Conservation (phyloP, 2,113 vertebrate genomes). For the Crypturellus undulatus region DNA sequence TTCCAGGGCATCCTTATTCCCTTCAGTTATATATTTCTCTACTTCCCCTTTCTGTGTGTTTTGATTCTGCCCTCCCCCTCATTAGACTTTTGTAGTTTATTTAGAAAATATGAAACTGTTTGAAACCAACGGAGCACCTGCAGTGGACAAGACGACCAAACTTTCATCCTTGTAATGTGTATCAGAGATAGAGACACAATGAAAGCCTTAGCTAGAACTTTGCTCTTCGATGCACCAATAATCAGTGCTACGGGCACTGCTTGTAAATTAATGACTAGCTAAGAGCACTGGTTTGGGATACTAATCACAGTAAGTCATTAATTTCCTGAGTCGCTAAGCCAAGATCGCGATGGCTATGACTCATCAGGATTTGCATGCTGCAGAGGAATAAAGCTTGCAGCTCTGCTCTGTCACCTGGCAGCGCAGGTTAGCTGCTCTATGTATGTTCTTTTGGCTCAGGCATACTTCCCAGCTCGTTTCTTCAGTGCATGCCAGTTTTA, state of each 20-base stretch:
- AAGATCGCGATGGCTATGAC: not conserved
- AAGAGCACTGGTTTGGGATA: not conserved
- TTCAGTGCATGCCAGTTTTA: not conserved
- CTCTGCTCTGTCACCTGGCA: not conserved
- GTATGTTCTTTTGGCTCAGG: not conserved
- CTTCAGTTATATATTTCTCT: not conserved
- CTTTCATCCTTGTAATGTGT: not conserved
- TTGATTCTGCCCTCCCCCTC: not conserved
- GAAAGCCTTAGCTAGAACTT: not conserved
- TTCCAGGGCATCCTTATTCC: not conserved
- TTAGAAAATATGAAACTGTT: not conserved
- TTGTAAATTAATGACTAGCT: not conserved
- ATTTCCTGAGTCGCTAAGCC: not conserved
- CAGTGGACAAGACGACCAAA: not conserved
- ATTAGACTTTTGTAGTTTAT: not conserved
- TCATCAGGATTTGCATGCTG: not conserved
- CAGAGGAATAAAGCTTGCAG: not conserved
- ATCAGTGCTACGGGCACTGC: not conserved
- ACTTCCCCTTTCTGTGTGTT: not conserved
- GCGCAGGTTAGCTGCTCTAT: not conserved
- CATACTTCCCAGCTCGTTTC: not conserved
- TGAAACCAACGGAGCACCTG: not conserved
- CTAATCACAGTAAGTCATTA: not conserved
- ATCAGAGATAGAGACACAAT: not conserved
- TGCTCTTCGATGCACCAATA: not conserved